phyloP scores from a whole-genome alignment of 2,113 vertebrate species.

The Pseudorasbora parva region DNA sequence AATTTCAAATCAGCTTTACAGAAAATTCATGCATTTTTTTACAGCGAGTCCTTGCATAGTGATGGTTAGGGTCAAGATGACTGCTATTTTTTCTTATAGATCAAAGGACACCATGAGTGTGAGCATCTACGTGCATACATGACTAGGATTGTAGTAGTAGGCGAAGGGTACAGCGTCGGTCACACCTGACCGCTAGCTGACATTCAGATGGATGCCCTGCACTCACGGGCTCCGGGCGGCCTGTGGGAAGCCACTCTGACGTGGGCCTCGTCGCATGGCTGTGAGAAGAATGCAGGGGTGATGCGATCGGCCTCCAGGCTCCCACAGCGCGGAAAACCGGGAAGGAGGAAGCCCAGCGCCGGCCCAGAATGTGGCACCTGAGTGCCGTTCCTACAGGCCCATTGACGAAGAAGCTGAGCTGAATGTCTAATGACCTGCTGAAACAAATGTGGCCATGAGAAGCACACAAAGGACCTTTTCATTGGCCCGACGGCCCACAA shows the following conservation, averaged over 20 bases:
- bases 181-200: slow-evolving; percentile 84
- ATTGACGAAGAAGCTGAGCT: slow-evolving; percentile 84
- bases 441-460: slow-evolving; percentile 88
- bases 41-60: neutral
- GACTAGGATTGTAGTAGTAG: slow-evolving; percentile 57
- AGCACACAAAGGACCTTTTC: slow-evolving; percentile 87
- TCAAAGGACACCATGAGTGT: neutral
- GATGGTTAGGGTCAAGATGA: neutral
- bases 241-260: slow-evolving; percentile 81
- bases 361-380: slow-evolving; percentile 86
- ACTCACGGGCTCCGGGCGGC: slow-evolving; percentile 66
- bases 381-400: slow-evolving; percentile 78
- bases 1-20: no score
- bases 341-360: slow-evolving; percentile 81
- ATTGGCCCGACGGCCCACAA: slow-evolving; percentile 80
- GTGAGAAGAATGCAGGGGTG: slow-evolving; percentile 83
- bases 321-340: slow-evolving; percentile 6
- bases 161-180: slow-evolving; percentile 75
- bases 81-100: neutral
- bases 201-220: slow-evolving; percentile 64
- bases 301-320: slow-evolving; percentile 56
- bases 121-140: slow-evolving; percentile 59
- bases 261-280: slow-evolving; percentile 79
- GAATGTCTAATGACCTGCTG: slow-evolving; percentile 87
- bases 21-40: no score